A percentile compares a stretch with the other conserved stretches of the same genome.
Evolutionary conservation across 2,113 vertebrate genomes (phyloP).

Genomic region (Melanotaenia duboulayi): DNA sequence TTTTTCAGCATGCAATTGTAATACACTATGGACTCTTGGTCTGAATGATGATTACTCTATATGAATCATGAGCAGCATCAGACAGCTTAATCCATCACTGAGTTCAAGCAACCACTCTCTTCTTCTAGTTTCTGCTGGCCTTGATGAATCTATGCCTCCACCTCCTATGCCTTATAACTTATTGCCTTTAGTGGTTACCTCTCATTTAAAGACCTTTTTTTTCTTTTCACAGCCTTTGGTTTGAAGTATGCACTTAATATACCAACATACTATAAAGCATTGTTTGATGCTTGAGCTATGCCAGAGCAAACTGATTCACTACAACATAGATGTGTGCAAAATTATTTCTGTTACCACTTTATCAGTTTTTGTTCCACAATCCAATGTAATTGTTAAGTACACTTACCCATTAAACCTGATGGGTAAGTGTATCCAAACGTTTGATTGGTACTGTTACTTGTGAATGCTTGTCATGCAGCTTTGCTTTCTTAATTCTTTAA

Average conservation of each 20-base stretch:
- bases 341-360: slow-evolving; percentile 33
- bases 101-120: slow-evolving; percentile 51
- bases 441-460: no score
- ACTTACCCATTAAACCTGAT: no score
- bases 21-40: slow-evolving; percentile 38
- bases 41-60: slow-evolving; percentile 63
- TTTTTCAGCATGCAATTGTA: slow-evolving; percentile 54
- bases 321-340: slow-evolving; percentile 22
- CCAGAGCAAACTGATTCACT: slow-evolving; percentile 19
- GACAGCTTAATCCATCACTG: slow-evolving; percentile 72
- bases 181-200: slow-evolving; percentile 45
- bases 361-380: slow-evolving; percentile 26
- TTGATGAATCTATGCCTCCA: slow-evolving; percentile 61
- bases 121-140: slow-evolving; percentile 40
- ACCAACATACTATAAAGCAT: slow-evolving; percentile 13
- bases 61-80: slow-evolving; percentile 61
- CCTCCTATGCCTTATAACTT: slow-evolving; percentile 42
- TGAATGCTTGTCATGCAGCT: no score
- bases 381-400: slow-evolving; percentile 27
- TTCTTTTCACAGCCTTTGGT: slow-evolving; percentile 21
- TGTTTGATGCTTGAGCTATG: slow-evolving; percentile 20
- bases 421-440: no score
- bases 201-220: slow-evolving; percentile 11
- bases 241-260: slow-evolving; percentile 27
- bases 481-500: background rate